Evolutionary conservation across 2,113 vertebrate species (phyloP), one percentile per base, ranked within the genome.

Genomic region (Alligator sinensis): DNA sequence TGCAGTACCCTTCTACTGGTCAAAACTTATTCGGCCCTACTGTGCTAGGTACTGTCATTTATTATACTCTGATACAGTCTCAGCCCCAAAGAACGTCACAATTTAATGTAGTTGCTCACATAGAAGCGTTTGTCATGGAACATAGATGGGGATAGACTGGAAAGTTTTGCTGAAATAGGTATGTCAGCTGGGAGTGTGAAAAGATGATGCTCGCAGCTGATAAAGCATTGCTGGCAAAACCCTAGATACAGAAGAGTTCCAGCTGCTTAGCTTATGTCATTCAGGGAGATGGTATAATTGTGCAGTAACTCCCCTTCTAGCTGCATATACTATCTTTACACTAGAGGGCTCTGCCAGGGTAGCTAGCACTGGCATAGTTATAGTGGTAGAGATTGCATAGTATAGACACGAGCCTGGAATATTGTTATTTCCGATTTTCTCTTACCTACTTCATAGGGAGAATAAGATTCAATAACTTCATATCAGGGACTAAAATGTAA

Each of bases 401-500:
- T 47, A 47, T 9, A 47, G 47, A 47, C 47, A 47, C 47, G 9
- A 47, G 47, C 47, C 91, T 89, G 63, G 88, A 27, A 3, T 47
- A 63, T 8, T 78, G 63, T 80, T 87, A 17, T 27, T 47, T 47
- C 93, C 83, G 64, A 58, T 28, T 63, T 89, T 79, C 58, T 85
- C 68, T 47, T 47, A 47, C 74, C 85, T 6, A 89, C 25, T 63
- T 63, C 62, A 0, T 12, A 66, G 25, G 54, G 38, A 63, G 13
- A 60, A 72, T 25, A 30, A 58, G 78, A 28, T 64, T 16, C 1
- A 0, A 34, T 17, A 25, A 38, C 84, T 25, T 28, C 27, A 11
- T 2, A 13, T 2, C 64, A 3, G 84, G 84, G 17, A 2, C 24
- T 57, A n/a, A 9, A 0, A 0, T 14, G 47, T 14, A 68, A 38